Base-by-base conservation (phyloP, 2,797 vertebrate genomes). In the Anabacerthia variegaticeps region DNA sequence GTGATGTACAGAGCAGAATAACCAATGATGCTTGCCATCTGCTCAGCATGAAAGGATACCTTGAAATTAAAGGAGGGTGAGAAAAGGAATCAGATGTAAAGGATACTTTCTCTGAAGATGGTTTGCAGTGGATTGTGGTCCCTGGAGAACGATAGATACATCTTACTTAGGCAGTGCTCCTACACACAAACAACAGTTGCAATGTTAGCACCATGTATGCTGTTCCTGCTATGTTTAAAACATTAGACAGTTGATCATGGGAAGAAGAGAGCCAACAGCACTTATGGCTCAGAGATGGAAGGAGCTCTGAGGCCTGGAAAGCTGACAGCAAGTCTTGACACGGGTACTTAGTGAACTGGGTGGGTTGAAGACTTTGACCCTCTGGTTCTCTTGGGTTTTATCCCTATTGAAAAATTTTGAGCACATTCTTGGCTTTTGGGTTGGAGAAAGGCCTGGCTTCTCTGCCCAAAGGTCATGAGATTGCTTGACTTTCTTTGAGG, bases 41-140 rank as follows among this genome's bases (percentile, higher is more conserved):
- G 93, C 69, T 85, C 55, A 69, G 52, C 62, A 55, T 52, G 27
- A 96, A 96, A 95, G 27, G 36, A 43, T 78, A 92, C 62, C 87
- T 93, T 88, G 91, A 94, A 96, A 97, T 89, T 41, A 67, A 69
- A 97, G 89, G 18, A 94, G 55, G 24, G 55, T 89, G 69, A 91
- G 55, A 84, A 91, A 77, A 72, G 20, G 43, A 85, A 46, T 69
- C 82, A 78, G n/a, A 68, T 86, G 85, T 91, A 96, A 95, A 90
- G 51, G 52, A 96, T 92, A 93, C 79, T 59, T 89, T 81, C 1
- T 2, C 69, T 93, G 79, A 84, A 84, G 73, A 92, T 41, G 58
- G 62, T 51, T 92, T 94, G 69, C 73, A 69, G 85, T 72, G 43
- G 16, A n/a, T 43, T 69, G 30, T 19, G 66, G 43, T 94, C 80